These are phyloP conservation scores for Mesaphorura yosii DNA, from an alignment of 1,140 invertebrate species.

Conservation along the genomic window DNA sequence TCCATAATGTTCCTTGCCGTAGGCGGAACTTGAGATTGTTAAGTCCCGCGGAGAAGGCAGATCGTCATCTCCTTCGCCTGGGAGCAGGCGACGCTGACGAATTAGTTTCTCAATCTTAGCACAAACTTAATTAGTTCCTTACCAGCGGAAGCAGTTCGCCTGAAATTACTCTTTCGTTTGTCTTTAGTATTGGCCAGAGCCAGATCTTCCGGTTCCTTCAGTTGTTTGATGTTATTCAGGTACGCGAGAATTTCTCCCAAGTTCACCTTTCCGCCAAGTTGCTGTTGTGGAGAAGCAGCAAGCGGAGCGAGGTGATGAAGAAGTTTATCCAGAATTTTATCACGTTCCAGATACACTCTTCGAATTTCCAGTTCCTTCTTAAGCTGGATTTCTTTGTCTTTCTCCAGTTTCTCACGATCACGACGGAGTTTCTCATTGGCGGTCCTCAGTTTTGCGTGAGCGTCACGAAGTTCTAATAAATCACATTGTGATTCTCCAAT, in stretches of 20 bases:
- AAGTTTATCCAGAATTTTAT: conserved; percentile 53
- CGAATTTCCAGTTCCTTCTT: conserved; percentile 41
- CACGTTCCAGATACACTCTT: conserved; percentile 49
- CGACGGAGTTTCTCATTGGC: conserved; percentile 78
- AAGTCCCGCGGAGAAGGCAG: not conserved
- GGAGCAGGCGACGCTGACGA: not conserved
- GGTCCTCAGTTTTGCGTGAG: conserved; percentile 79
- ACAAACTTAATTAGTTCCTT: not conserved
- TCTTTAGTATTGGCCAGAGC: conserved; percentile 19
- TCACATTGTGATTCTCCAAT: conserved; percentile 49
- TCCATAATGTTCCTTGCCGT: conserved; percentile 17
- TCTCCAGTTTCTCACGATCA: conserved; percentile 72
- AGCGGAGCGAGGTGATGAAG: conserved; percentile 48
- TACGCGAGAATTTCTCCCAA: conserved; percentile 28
- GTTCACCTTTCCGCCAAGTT: not conserved
- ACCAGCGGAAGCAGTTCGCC: conserved; percentile 23
- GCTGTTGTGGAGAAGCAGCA: not conserved
- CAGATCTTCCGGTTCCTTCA: conserved; percentile 20
- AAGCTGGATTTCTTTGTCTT: conserved; percentile 60
- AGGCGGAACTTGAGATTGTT: conserved; percentile 6
- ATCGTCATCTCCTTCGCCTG: conserved; percentile 13
- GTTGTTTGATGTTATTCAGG: conserved; percentile 16
- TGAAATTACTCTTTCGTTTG: conserved; percentile 20
- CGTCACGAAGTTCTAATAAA: conserved; percentile 72
- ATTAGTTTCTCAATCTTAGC: not conserved